Evolutionary conservation across 2,113 vertebrate genomes (phyloP), one percentile per base, ranked within the genome.

Genomic region (Eira barbara): DNA sequence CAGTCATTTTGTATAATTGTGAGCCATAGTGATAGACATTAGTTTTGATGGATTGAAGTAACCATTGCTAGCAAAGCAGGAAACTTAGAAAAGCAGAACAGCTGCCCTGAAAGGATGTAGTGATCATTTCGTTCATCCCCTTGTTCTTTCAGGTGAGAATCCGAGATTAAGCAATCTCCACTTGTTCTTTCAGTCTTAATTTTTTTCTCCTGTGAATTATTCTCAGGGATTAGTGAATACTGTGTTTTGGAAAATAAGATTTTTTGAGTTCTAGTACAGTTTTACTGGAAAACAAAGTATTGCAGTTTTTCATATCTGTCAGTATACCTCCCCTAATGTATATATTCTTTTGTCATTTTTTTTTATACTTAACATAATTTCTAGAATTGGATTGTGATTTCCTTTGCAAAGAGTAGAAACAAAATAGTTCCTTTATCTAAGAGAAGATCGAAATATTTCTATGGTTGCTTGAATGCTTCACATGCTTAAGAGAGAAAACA

Each of bases 361-460:
- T 89, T 89, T 93, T 93, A 3, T 89, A 89, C 23, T 85, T 96
- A 71, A 84, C 55, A 36, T 23, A 52, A 4, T 94, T 94, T 12
- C 18, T 81, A 65, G 45, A 83, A 84, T 10, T 94, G 65, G 97
- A 20, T 88, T 97, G 15, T 71, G 20, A 95, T 95, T 92, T 92
- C 12, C 59, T 82, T 84, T 92, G 25, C 45, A 87, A 71, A 61
- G 23, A 65, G 17, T 45, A 80, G 55, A 95, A 83, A 47, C 3
- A 87, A 93, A 96, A 42, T 36, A 85, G 12, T 73, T 96, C 11
- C 13, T 93, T 93, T 96, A 6, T 42, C 52, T 74, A 67, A 83
- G 39, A 85, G 31, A 93, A 59, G 27, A 83, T 36, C 73, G 78
- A 88, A 89, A 42, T 82, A 65, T 69, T 13, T 18, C 88, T 63